Evolutionary conservation across 23 tunicate species (phyloP), one percentile per base, ranked within the genome.

Genomic region (Ascidia mentula): DNA sequence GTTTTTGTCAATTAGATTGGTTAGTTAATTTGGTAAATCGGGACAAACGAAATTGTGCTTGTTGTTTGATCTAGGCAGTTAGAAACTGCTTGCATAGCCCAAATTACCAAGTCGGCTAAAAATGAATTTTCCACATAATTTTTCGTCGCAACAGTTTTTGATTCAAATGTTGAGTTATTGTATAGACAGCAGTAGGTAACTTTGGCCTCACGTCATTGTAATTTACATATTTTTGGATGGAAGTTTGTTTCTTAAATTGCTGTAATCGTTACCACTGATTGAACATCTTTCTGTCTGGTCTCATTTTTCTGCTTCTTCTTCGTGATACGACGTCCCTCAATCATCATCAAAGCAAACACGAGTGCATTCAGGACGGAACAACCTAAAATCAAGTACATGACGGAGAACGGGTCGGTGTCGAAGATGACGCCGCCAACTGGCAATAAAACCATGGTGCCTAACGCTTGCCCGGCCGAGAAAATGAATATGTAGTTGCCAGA

Each of bases 401-500:
- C 98, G 79, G 69, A 77, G 59, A 93, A 93, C 0, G 98, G 98
- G 73, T 88, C 89, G 33, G 77, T 69, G 24, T 93, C 93, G 65
- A 93, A 93, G 2, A 93, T 24, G 34, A 79, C 46, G 5, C 98
- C 98, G 15, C 98, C 90, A 28, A 84, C 82, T 7, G 98, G 98
- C 17, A 93, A 60, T 7, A 93, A 73, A 37, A 82, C 91, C 98
- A 95, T 89, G 59, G 87, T 89, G 6, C 98, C 98, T 15, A 95
- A 35, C 22, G 98, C 98, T 75, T 95, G 95, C 0, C 98, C 98
- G 30, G 88, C 88, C 34, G 95, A 89, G 53, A 95, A 95, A 0
- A 95, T 89, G 70, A 89, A 95, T 72, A 95, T 89, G 74, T 89
- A 95, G 34, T 95, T 92, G 12, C 98, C 98, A 26, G 98, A 95